phyloP scores from a whole-genome alignment of 2,113 vertebrate species.

The Chlamydotis undulata region DNA sequence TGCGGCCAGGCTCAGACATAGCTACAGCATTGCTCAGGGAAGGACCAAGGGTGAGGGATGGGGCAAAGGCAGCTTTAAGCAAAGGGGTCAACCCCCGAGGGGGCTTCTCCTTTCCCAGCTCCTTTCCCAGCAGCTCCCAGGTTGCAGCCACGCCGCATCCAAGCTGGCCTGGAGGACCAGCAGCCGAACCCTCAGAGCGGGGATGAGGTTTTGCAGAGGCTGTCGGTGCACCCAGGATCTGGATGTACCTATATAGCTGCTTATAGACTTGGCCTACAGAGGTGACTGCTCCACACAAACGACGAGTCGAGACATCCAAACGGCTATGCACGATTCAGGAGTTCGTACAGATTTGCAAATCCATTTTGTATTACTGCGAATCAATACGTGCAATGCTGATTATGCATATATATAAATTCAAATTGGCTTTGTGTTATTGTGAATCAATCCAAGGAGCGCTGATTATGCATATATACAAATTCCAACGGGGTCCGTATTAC shows the following conservation, averaged over 20 bases:
- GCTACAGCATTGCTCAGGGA: background rate
- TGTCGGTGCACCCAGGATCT: accelerated
- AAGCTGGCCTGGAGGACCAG: background rate
- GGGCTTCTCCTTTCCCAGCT: background rate
- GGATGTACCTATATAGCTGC: too few relatives aligned
- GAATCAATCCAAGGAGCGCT: background rate
- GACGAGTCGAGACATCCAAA: accelerated
- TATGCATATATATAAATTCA: background rate
- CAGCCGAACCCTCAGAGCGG: background rate
- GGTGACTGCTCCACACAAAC: background rate
- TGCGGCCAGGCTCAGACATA: background rate
- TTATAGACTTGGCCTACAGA: background rate
- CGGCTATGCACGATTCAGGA: background rate
- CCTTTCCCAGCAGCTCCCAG: background rate
- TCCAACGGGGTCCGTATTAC: background rate
- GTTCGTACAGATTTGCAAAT: background rate
- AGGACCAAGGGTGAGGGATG: accelerated
- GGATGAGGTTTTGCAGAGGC: background rate
- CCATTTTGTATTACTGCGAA: background rate
- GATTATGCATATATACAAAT: background rate
- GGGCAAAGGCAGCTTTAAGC: background rate
- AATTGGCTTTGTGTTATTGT: background rate
- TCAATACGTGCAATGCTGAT: background rate
- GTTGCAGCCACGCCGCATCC: background rate
- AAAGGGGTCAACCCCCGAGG: background rate